Conservation (phyloP, 1,140 invertebrate genomes). For the Sarcophaga peregrina region DNA sequence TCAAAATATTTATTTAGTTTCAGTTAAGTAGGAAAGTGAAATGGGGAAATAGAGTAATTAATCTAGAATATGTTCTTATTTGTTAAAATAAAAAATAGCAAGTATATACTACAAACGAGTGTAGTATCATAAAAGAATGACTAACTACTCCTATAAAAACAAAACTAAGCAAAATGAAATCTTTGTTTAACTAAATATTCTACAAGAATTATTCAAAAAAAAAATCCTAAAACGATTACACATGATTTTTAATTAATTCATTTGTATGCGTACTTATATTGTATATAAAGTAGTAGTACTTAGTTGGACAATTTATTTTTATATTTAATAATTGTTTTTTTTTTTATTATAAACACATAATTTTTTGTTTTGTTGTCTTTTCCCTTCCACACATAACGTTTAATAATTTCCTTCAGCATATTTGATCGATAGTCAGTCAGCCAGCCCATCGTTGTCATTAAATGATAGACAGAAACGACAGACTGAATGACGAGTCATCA, state of each 20-base stretch:
- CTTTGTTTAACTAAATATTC: no score
- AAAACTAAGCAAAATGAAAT: no score
- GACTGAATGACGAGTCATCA: background rate
- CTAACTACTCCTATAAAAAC: no score
- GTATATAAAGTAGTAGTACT: no score
- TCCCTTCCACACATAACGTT: background rate
- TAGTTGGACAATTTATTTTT: background rate
- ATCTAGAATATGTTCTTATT: background rate
- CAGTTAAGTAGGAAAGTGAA: no score
- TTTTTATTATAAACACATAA: background rate
- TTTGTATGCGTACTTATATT: background rate
- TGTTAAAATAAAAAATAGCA: no score
- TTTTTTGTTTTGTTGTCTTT: background rate
- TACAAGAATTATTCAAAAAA: no score
- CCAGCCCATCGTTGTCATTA: background rate
- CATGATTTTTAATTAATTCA: conserved; percentile 9
- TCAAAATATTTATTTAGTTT: background rate
- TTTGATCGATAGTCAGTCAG: conserved; percentile 14
- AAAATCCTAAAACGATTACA: no score
- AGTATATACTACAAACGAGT: no score
- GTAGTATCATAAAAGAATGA: no score
- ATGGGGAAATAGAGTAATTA: background rate
- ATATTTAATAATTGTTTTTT: background rate
- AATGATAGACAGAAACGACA: background rate
- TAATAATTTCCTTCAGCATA: background rate